These are phyloP conservation scores for Dicrurus megarhynchus DNA, from an alignment of 2,113 vertebrate species.

Conservation along the genomic window DNA sequence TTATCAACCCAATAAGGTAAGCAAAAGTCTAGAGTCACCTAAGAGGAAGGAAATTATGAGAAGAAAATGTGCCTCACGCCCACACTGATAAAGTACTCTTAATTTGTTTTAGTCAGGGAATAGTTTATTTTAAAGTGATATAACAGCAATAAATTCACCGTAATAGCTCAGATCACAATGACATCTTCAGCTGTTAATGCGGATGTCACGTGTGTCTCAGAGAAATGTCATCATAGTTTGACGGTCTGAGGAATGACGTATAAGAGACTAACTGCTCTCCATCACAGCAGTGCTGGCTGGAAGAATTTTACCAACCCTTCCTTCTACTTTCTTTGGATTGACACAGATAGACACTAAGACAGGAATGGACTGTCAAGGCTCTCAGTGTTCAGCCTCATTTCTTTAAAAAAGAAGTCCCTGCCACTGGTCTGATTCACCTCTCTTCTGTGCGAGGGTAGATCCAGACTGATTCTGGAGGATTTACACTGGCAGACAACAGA, in stretches of 20 bases:
- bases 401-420: neutral
- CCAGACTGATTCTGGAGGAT: neutral
- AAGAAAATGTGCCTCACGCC: neutral
- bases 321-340: neutral
- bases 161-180: neutral
- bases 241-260: neutral
- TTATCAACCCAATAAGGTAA: slow-evolving; percentile 59
- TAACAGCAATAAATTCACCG: neutral
- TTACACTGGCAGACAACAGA: neutral
- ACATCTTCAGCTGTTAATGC: neutral
- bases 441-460: neutral
- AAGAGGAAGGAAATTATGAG: neutral
- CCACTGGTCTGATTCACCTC: fast-evolving
- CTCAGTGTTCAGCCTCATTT: neutral
- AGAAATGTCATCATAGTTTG: neutral
- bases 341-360: neutral
- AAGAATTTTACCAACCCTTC: neutral
- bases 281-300: neutral
- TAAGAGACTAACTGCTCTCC: neutral
- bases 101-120: neutral
- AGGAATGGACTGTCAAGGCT: neutral
- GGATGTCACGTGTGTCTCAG: neutral
- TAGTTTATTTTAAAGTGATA: neutral
- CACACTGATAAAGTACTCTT: neutral
- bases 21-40: slow-evolving; percentile 61